Percentiles rank a stretch among this genome's conserved stretches.
Evolutionary conservation across 2,797 vertebrate genomes (phyloP).

Genomic region (Heterohyrax brucei): DNA sequence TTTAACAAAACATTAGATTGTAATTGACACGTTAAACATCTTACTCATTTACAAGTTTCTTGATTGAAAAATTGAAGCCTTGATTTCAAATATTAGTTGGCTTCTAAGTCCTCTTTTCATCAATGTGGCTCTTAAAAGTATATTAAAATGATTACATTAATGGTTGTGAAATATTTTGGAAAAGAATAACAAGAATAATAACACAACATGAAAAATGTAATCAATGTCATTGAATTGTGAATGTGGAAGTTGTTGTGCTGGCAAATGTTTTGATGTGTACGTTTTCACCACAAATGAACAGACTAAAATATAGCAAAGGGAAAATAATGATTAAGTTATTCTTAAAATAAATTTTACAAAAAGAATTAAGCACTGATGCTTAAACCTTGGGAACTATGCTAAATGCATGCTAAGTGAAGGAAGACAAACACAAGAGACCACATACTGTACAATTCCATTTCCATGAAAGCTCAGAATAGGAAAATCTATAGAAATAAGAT

Average conservation of each 20-base stretch:
- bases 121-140: conserved; percentile 36
- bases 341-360: conserved; percentile 5
- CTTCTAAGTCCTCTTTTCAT: neutral
- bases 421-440: too few relatives aligned
- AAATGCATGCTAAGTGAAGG: too few relatives aligned
- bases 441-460: neutral
- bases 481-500: neutral
- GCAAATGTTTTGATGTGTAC: too few relatives aligned
- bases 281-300: too few relatives aligned
- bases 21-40: conserved; percentile 37
- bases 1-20: conserved; percentile 37
- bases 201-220: too few relatives aligned
- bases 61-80: neutral
- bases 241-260: too few relatives aligned
- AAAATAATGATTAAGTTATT: conserved; percentile 8
- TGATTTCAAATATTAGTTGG: conserved; percentile 39
- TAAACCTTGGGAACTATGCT: too few relatives aligned
- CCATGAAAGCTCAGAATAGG: neutral
- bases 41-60: conserved; percentile 35
- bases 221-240: too few relatives aligned
- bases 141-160: neutral
- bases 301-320: neutral
- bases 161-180: too few relatives aligned
- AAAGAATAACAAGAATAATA: too few relatives aligned
- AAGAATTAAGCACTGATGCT: neutral